Evolutionary conservation across 2,113 vertebrate species (phyloP).

Genomic region (Psammodynastes pulverulentus): DNA sequence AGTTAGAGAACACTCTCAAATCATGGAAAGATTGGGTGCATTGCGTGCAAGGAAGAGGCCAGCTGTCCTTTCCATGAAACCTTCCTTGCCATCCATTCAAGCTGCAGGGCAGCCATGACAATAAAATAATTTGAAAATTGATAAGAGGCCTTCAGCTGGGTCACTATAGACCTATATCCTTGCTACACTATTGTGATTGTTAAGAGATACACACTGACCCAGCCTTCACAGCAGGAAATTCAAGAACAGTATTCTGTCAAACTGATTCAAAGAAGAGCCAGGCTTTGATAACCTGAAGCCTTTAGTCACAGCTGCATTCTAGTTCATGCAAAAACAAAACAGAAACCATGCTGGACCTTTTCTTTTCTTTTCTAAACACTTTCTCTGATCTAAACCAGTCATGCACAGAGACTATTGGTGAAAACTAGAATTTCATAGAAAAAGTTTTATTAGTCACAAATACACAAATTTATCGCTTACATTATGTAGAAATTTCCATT

Average conservation of each 20-base stretch:
- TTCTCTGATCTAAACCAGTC: neutral
- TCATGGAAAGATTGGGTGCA: neutral
- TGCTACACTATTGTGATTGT: neutral
- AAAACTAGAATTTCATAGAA: neutral
- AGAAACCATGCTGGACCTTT: conserved; percentile 7
- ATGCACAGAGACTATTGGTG: neutral
- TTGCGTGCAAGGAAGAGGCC: conserved; percentile 15
- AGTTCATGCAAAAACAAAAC: neutral
- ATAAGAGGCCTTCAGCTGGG: neutral
- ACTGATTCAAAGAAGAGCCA: neutral
- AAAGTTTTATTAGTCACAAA: too few species aligned
- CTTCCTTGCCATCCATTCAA: neutral
- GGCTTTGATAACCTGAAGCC: neutral
- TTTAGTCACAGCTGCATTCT: neutral
- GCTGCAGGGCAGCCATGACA: conserved; percentile 17
- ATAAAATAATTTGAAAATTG: conserved; percentile 16
- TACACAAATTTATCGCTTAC: too few species aligned
- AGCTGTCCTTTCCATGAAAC: neutral
- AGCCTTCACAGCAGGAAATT: neutral
- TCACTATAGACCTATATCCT: conserved; percentile 12
- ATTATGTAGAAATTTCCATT: too few species aligned
- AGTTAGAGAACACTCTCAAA: neutral
- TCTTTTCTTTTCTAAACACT: neutral
- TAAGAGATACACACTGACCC: conserved; percentile 8
- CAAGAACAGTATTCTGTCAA: conserved; percentile 7